These are phyloP conservation scores for Dendrolimus pini DNA, from an alignment of 2,888 invertebrate genomes.

Conservation along the genomic window DNA sequence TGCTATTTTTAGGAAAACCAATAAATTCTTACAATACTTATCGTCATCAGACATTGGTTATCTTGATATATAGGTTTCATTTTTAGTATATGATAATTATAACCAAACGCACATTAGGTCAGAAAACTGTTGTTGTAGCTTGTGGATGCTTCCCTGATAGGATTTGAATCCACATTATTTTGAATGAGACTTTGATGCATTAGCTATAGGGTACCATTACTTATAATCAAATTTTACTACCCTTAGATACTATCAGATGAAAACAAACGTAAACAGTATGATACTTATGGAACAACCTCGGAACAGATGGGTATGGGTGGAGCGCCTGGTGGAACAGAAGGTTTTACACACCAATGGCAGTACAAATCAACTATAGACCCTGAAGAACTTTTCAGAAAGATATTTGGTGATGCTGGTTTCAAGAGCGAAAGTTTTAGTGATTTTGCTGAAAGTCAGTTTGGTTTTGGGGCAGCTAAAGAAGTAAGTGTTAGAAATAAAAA, in stretches of 20 bases:
- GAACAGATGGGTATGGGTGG: conserved; percentile 90
- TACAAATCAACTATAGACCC: conserved; percentile 95
- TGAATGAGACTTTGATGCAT: too few relatives aligned
- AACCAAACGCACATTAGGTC: too few relatives aligned
- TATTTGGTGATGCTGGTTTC: conserved; percentile 92
- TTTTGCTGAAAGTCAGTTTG: conserved; percentile 92
- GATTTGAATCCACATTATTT: too few relatives aligned
- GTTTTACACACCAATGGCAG: conserved; percentile 87
- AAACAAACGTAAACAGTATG: conserved; percentile 93
- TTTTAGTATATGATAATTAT: too few relatives aligned
- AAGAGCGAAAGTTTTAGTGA: conserved; percentile 83
- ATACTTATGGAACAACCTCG: conserved; percentile 92
- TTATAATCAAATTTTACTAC: background rate
- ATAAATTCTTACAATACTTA: too few relatives aligned
- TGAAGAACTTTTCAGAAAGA: conserved; percentile 96
- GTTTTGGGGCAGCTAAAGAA: conserved; percentile 95
- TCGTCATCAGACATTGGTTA: too few relatives aligned
- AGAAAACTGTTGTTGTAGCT: too few relatives aligned
- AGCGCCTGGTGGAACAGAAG: conserved; percentile 75
- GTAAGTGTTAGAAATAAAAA: conserved; percentile 51
- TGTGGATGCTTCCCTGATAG: too few relatives aligned
- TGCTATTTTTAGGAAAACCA: too few relatives aligned
- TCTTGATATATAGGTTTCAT: too few relatives aligned
- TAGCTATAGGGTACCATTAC: too few relatives aligned
- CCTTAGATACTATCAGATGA: conserved; percentile 89